These are phyloP conservation scores for Paragorgia papillata DNA, from an alignment of 92 coral and sea anemone species.

Conservation along the genomic window DNA sequence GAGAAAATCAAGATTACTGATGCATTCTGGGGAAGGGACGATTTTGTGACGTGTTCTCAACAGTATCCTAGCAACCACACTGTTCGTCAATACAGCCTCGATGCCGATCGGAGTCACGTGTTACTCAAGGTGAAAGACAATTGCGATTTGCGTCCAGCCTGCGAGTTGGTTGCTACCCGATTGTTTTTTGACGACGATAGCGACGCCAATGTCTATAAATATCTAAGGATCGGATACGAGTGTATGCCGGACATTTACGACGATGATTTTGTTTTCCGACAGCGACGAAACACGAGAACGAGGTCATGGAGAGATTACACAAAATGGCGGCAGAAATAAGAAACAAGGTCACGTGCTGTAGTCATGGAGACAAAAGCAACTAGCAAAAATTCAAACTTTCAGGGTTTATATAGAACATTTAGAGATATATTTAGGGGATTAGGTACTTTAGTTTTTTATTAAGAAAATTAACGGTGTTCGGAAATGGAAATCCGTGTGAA, in stretches of 20 bases:
- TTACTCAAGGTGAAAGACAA: conserved; percentile 60
- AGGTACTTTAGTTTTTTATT: too few species aligned
- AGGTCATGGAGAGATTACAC: conserved; percentile 20
- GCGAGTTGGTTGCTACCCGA: conserved; percentile 65
- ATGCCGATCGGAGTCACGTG: conserved; percentile 65
- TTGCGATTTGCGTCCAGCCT: conserved; percentile 66
- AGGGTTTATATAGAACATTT: neutral
- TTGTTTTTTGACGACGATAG: conserved; percentile 57
- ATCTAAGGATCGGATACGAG: conserved; percentile 84
- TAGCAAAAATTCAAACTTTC: conserved; percentile 57
- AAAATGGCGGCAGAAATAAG: conserved; percentile 45
- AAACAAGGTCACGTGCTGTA: conserved; percentile 11
- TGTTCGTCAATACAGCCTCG: conserved; percentile 55
- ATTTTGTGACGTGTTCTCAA: conserved; percentile 75
- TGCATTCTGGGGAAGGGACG: conserved; percentile 88
- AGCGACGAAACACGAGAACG: conserved; percentile 58
- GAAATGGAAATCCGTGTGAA: too few species aligned
- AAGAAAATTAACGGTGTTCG: too few species aligned
- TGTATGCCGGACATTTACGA: conserved; percentile 74
- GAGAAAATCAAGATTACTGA: conserved; percentile 74
- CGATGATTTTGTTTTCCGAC: conserved; percentile 36
- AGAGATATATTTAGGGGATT: too few species aligned
- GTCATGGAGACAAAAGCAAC: conserved; percentile 75
- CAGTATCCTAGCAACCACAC: conserved; percentile 59
- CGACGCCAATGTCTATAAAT: conserved; percentile 65